Conservation (phyloP, 2,888 invertebrate species). For the Drosophila neutralis region DNA sequence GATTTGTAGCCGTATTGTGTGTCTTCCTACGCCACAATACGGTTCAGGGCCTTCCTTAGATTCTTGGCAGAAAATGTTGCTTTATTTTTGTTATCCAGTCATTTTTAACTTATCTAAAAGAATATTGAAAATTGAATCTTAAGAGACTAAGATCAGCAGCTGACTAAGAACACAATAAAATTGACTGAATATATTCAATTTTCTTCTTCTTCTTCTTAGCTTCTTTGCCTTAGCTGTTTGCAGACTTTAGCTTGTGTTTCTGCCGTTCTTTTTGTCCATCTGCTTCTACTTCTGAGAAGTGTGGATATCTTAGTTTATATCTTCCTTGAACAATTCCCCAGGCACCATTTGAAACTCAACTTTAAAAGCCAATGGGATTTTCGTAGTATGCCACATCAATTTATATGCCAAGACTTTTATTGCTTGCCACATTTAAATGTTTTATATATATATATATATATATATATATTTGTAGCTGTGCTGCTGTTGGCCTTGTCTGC, state of each 20-base stretch:
- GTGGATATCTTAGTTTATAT: slow-evolving; percentile 9
- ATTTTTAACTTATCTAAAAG: too few relatives aligned
- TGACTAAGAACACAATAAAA: background rate
- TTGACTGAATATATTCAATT: background rate
- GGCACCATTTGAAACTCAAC: background rate
- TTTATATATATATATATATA: slow-evolving; percentile 27
- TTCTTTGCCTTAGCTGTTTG: background rate
- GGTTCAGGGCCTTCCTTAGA: too few relatives aligned
- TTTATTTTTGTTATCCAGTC: too few relatives aligned
- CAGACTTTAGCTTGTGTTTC: background rate
- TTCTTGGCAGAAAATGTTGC: too few relatives aligned
- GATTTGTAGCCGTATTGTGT: too few relatives aligned
- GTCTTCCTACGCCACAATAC: too few relatives aligned
- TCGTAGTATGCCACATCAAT: slow-evolving; percentile 19
- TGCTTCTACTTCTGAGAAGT: background rate
- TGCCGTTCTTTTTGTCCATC: background rate
- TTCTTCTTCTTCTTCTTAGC: background rate
- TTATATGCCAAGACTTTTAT: slow-evolving; percentile 32
- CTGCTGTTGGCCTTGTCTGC: slow-evolving; percentile 63
- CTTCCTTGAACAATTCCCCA: slow-evolving; percentile 3
- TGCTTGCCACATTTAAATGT: slow-evolving; percentile 38
- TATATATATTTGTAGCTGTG: slow-evolving; percentile 30
- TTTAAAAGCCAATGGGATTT: background rate
- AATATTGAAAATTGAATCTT: background rate
- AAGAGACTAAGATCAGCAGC: background rate